Base-by-base conservation (phyloP, 2,797 vertebrate species). In the Mastacembelus armatus region DNA sequence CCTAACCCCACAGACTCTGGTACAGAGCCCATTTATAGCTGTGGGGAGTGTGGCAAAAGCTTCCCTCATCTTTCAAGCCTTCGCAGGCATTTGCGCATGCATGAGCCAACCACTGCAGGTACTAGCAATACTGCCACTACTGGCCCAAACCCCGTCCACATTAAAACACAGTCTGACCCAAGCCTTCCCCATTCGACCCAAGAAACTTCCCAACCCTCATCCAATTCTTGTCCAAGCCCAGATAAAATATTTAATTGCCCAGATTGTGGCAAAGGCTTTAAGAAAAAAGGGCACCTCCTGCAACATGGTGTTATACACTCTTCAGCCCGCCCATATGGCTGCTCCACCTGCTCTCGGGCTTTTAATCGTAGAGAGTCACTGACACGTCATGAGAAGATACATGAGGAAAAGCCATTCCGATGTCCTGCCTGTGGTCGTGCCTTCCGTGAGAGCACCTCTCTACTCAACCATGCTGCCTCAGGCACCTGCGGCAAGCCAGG, bases 341-440 rank as follows among this genome's bases (percentile, higher is more conserved):
- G 97, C 83, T 93, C 93, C 54, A 95, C 95, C 69, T 98, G 97
- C 30, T 96, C 95, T 71, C 96, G 96, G 76, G 94, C 95, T 75
- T 98, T 98, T 91, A 98, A 97, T 91, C 96, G 97, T 68, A 95
- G 96, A 68, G 97, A 97, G 88, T 97, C 96, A 83, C 94, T 98
- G 84, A 96, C 96, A 75, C 95, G 97, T 39, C 97, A 98, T 71
- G 96, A 96, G 61, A 96, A 96, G 85, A 97, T 97, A 89, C 97
- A 98, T 84, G 96, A 95, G 74, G 96, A 97, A 71, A 94, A 93
- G 83, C 96, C 96, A 0, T 98, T 96, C 39, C 94, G 95, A 84
- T 98, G 97, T 74, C 96, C 96, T 0, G 94, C 95, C 60, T 98
- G 97, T 69, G 95, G 96, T 59, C 94, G 94, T 84, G 91, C 94